phyloP scores from a whole-genome alignment of 2,888 invertebrate genomes.

The Tortricodes alternella region DNA sequence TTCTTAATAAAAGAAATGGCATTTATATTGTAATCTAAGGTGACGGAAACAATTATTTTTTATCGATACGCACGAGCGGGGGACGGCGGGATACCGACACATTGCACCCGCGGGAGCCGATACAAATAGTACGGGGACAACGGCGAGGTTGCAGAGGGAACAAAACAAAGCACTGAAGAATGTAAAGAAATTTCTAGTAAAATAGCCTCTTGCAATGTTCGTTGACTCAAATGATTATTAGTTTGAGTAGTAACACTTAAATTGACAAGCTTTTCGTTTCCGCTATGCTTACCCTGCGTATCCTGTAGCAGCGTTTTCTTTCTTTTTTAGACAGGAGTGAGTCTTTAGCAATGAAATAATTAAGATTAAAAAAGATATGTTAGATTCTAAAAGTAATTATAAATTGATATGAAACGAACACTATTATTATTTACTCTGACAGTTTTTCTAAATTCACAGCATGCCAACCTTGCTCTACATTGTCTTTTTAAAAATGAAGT shows the following conservation, averaged over 20 bases:
- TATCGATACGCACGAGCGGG: conserved; percentile 75
- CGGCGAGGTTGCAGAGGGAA: conserved; percentile 16
- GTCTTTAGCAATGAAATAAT: too few species aligned
- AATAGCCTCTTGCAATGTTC: too few species aligned
- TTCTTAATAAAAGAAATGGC: conserved; percentile 37
- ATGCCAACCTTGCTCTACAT: conserved; percentile 4
- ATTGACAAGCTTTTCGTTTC: too few species aligned
- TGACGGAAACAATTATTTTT: conserved; percentile 79
- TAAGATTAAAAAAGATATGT: too few species aligned
- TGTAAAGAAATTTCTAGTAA: background rate
- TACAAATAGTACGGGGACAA: conserved; percentile 39
- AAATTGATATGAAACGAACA: too few species aligned
- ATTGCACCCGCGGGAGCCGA: conserved; percentile 75
- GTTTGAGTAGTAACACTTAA: too few species aligned
- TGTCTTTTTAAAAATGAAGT: conserved; percentile 28
- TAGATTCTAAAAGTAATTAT: too few species aligned
- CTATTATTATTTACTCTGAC: background rate
- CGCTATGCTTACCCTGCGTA: too few species aligned
- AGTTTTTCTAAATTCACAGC: background rate
- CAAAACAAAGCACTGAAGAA: background rate
- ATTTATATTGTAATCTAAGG: conserved; percentile 62
- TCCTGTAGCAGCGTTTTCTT: too few species aligned
- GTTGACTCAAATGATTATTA: background rate
- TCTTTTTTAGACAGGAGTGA: too few species aligned
- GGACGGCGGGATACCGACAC: conserved; percentile 60